Evolutionary conservation across 2,888 invertebrate genomes (phyloP).

Genomic region (Himalopsyche kuldschensis): DNA sequence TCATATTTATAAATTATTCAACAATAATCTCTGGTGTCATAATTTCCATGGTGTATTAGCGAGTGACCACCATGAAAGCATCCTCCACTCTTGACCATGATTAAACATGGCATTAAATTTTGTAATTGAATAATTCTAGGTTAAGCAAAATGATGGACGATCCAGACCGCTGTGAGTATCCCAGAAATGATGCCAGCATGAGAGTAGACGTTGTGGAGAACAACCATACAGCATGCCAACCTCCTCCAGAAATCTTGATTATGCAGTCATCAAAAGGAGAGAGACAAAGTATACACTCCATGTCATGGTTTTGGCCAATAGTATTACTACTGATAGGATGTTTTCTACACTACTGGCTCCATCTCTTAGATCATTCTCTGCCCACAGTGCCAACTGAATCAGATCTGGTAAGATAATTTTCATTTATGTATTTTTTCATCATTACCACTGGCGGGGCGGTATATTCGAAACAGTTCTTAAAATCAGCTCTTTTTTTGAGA

Average conservation of each 20-base stretch:
- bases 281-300: slow-evolving; percentile 15
- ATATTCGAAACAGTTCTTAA: no score
- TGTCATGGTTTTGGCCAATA: slow-evolving; percentile 28
- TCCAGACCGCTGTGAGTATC: not conserved
- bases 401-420: slow-evolving; percentile 13
- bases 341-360: slow-evolving; percentile 21
- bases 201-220: not conserved
- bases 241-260: not conserved
- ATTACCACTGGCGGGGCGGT: no score
- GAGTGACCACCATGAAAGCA: no score
- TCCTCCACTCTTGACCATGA: no score
- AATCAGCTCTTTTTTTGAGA: no score
- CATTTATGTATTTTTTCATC: no score
- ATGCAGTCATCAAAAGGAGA: not conserved
- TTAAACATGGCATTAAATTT: no score
- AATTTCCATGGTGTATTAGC: no score
- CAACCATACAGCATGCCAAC: not conserved
- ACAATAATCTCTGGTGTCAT: no score
- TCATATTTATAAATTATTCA: no score
- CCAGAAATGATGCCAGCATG: not conserved
- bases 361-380: slow-evolving; percentile 17
- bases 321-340: slow-evolving; percentile 8
- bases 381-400: slow-evolving; percentile 1
- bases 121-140: not conserved
- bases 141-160: not conserved